Conservation (phyloP, 92 coral and sea anemone species). For the Galaxea fascicularis region DNA sequence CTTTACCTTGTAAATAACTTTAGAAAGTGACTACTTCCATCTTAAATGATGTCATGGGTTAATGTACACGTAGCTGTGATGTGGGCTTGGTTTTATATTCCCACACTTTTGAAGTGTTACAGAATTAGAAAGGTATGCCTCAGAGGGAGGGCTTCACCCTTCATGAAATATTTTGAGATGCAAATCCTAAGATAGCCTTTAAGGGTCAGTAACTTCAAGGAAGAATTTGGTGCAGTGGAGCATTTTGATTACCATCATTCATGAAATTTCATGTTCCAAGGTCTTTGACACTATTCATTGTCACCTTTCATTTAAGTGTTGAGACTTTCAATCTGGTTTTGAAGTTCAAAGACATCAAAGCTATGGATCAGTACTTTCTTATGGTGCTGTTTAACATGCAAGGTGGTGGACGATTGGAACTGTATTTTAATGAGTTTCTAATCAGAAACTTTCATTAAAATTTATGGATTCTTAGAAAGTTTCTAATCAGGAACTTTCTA, state of each 20-base stretch:
- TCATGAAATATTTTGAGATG: not conserved
- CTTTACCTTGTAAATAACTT: not conserved
- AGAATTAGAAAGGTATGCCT: constrained; percentile 8
- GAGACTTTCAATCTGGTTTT: no score
- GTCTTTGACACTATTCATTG: not conserved
- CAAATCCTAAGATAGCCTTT: not conserved
- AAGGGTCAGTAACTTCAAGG: not conserved
- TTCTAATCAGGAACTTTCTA: no score
- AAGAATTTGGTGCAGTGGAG: not conserved
- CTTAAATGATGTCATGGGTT: not conserved
- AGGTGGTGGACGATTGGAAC: no score
- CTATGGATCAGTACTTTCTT: no score
- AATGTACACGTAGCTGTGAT: not conserved
- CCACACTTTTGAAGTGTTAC: not conserved
- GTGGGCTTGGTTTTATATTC: not conserved
- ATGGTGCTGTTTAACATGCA: not conserved
- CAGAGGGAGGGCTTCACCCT: constrained; percentile 18
- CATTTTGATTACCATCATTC: not conserved
- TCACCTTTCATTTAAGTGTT: no score
- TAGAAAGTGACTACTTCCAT: not conserved
- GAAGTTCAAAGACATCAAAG: no score
- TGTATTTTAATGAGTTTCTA: no score
- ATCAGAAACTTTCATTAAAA: no score
- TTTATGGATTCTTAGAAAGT: no score
- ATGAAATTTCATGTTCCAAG: not conserved